These are phyloP conservation scores for Pollenia griseotomentosa DNA, from an alignment of 2,888 invertebrate species.

Conservation along the genomic window DNA sequence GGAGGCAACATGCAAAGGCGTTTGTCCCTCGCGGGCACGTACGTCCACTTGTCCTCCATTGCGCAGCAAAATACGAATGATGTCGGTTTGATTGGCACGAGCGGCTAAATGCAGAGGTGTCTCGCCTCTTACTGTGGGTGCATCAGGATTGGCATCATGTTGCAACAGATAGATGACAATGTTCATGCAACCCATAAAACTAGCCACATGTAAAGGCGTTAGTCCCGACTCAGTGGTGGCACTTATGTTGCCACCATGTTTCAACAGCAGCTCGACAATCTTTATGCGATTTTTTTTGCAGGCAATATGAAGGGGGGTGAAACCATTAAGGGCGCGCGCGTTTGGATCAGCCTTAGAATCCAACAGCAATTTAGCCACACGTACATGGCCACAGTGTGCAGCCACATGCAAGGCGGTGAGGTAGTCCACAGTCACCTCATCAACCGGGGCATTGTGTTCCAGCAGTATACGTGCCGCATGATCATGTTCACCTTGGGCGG, in stretches of 20 bases:
- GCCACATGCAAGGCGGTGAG: slow-evolving; percentile 98
- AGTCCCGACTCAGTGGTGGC: slow-evolving; percentile 92
- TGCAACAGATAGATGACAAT: slow-evolving; percentile 98
- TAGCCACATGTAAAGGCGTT: slow-evolving; percentile 98
- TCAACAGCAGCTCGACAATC: slow-evolving; percentile 95
- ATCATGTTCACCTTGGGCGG: slow-evolving; percentile 99
- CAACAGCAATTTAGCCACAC: slow-evolving; percentile 95
- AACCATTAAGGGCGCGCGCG: slow-evolving; percentile 97
- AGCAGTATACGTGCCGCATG: slow-evolving; percentile 97
- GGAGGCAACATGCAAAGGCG: slow-evolving; percentile 97
- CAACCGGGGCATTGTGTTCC: slow-evolving; percentile 97
- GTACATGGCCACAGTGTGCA: slow-evolving; percentile 96
- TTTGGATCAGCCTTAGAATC: slow-evolving; percentile 99
- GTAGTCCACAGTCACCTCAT: slow-evolving; percentile 99
- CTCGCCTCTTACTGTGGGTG: slow-evolving; percentile 97
- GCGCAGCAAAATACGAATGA: slow-evolving; percentile 96
- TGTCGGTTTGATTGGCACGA: slow-evolving; percentile 98
- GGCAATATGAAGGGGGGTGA: slow-evolving; percentile 98
- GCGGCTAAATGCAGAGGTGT: slow-evolving; percentile 98
- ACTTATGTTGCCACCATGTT: slow-evolving; percentile 94
- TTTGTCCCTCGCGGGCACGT: slow-evolving; percentile 94
- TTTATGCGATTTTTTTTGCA: slow-evolving; percentile 99
- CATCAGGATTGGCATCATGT: slow-evolving; percentile 96
- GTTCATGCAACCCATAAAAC: slow-evolving; percentile 99
- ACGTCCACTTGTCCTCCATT: slow-evolving; percentile 94